phyloP scores from a whole-genome alignment of 1,140 invertebrate species.

The Drosophila orosa region DNA sequence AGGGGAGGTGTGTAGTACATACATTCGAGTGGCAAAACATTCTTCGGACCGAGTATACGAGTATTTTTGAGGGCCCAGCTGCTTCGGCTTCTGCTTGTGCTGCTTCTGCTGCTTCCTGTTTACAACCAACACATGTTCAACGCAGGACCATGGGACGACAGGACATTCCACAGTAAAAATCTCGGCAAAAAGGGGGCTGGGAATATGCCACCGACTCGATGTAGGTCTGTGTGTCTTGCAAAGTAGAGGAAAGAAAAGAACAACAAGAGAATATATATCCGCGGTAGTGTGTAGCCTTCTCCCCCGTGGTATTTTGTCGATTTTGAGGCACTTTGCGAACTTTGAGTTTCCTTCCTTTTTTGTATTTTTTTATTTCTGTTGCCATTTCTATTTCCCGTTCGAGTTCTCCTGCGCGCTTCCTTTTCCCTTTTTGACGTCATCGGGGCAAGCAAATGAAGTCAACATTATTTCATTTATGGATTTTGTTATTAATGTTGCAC shows the following conservation, averaged over 20 bases:
- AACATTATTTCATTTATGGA: conserved; percentile 82
- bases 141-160: conserved; percentile 4
- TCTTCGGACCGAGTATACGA: conserved; percentile 28
- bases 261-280: conserved; percentile 4
- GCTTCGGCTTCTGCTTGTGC: conserved; percentile 30
- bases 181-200: conserved; percentile 5
- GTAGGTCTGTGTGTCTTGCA: conserved; percentile 52
- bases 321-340: conserved; percentile 46
- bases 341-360: conserved; percentile 26
- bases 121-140: conserved; percentile 80
- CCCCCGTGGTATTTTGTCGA: conserved; percentile 26
- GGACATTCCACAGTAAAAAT: conserved; percentile 53
- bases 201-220: conserved; percentile 10
- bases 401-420: conserved; percentile 10
- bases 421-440: conserved; percentile 71
- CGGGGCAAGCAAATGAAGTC: conserved; percentile 72
- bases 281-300: conserved; percentile 9
- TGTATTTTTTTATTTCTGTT: conserved; percentile 40
- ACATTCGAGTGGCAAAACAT: conserved; percentile 47
- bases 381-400: conserved; percentile 50
- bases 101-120: conserved; percentile 65
- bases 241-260: conserved; percentile 2
- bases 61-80: conserved; percentile 45
- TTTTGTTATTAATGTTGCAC: conserved; percentile 79
- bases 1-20: background rate